A percentile compares a stretch with the other conserved stretches of the same genome.
Conservation (phyloP, 2,113 vertebrate species). For the Micronycteris hirsuta region DNA sequence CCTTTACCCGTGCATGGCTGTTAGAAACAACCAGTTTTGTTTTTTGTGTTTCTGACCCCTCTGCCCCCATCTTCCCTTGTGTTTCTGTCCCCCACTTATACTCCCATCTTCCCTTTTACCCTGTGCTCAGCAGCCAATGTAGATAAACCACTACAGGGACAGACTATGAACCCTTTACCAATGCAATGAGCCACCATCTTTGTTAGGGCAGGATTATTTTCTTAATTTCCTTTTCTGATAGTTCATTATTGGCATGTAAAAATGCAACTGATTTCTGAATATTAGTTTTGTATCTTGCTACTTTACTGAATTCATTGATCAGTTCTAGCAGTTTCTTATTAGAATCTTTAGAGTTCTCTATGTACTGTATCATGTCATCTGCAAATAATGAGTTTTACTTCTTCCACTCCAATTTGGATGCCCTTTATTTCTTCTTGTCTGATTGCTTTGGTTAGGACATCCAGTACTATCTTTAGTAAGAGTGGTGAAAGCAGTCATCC, state of each 20-base stretch:
- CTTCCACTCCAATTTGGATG: not conserved
- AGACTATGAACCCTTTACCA: not conserved
- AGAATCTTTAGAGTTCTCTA: not conserved
- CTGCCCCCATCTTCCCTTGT: too few relatives aligned
- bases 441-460: not conserved
- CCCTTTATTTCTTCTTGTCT: not conserved
- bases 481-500: not conserved
- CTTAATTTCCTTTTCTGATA: not conserved
- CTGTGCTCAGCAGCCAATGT: not conserved
- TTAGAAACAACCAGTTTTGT: not conserved
- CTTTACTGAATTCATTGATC: not conserved
- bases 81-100: not conserved
- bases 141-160: not conserved
- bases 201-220: slow-evolving; percentile 2
- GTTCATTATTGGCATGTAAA: not conserved
- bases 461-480: not conserved
- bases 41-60: too few relatives aligned
- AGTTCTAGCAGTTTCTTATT: not conserved
- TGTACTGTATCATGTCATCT: not conserved
- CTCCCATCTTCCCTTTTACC: rapidly evolving
- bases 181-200: not conserved
- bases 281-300: not conserved
- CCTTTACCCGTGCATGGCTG: not conserved
- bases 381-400: not conserved
- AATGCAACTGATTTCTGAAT: not conserved